Conservation (phyloP, 2,113 vertebrate genomes). For the Rafetus swinhoei region DNA sequence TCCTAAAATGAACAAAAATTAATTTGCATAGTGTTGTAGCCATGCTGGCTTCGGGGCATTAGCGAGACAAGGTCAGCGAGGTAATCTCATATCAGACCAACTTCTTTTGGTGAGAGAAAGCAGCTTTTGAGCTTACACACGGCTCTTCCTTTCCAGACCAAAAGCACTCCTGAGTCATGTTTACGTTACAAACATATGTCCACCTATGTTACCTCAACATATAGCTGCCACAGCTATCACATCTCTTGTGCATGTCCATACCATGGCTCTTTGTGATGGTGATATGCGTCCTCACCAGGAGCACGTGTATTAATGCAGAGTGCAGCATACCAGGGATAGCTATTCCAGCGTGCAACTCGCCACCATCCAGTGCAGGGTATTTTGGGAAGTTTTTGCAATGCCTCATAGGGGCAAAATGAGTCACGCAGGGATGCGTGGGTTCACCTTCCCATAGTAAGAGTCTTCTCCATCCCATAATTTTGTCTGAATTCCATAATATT, state of each 20-base stretch:
- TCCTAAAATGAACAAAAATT: too few relatives aligned
- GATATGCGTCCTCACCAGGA: background rate
- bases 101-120: too few relatives aligned
- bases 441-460: background rate
- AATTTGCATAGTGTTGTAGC: too few relatives aligned
- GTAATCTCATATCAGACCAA: too few relatives aligned
- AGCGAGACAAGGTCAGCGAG: too few relatives aligned
- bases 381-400: background rate
- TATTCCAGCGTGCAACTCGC: background rate
- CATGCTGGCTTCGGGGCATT: too few relatives aligned
- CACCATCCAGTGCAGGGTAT: background rate
- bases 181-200: too few relatives aligned
- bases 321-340: too few relatives aligned
- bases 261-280: background rate
- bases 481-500: background rate
- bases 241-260: background rate
- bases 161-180: background rate
- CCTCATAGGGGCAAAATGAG: background rate
- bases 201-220: background rate
- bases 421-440: background rate
- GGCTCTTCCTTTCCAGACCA: too few relatives aligned
- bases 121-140: too few relatives aligned
- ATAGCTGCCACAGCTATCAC: background rate
- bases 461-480: background rate
- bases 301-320: background rate